These are phyloP conservation scores for Calliopum simillimum DNA, from an alignment of 2,888 invertebrate genomes.

Conservation along the genomic window DNA sequence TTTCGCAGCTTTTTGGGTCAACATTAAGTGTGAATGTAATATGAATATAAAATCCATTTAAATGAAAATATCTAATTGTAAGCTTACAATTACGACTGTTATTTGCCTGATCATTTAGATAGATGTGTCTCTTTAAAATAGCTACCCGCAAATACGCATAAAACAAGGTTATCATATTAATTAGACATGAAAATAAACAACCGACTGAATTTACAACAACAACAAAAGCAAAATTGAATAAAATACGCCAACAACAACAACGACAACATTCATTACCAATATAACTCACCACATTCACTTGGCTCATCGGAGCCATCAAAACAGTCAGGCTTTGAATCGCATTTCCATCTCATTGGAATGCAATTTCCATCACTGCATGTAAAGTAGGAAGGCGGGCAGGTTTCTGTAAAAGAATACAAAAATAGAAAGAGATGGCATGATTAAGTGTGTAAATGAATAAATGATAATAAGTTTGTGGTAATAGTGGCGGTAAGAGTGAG, in stretches of 20 bases:
- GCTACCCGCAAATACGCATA: too few species aligned
- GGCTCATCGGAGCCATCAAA: conserved; percentile 73
- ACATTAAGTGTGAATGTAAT: too few species aligned
- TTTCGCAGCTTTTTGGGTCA: too few species aligned
- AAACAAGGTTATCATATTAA: conserved; percentile 16
- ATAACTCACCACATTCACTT: conserved; percentile 69
- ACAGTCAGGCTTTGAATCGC: conserved; percentile 73
- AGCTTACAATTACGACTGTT: too few species aligned
- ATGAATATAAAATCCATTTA: too few species aligned
- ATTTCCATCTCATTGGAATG: conserved; percentile 72
- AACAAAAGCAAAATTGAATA: neutral
- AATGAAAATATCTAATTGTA: too few species aligned
- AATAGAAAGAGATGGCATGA: neutral
- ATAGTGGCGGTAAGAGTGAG: neutral
- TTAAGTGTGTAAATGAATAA: neutral
- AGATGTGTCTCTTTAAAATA: too few species aligned
- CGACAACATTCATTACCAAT: neutral
- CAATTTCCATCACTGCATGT: conserved; percentile 70
- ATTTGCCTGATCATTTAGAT: too few species aligned
- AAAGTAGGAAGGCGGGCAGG: conserved; percentile 61
- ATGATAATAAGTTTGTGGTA: neutral
- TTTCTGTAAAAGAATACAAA: conserved; percentile 49
- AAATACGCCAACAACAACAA: neutral
- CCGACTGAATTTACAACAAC: too few species aligned
- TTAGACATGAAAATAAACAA: neutral